Base-by-base conservation (phyloP, 2,113 vertebrate genomes). In the Hemiscyllium ocellatum region DNA sequence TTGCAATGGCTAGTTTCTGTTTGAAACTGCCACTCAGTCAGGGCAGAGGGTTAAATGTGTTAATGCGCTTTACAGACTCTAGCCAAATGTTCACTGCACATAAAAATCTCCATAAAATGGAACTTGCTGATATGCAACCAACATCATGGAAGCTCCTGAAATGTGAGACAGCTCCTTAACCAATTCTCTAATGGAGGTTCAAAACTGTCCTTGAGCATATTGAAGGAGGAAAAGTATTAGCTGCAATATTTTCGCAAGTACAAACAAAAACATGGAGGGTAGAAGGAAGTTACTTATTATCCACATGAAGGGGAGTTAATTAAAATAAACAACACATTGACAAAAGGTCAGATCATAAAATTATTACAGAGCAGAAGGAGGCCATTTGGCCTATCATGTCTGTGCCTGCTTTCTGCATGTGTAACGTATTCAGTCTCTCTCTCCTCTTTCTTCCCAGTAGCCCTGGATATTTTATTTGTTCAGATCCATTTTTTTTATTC, bases 51-150 rank as follows among this genome's bases (percentile, higher is more conserved):
- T 65, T 70, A 94, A 94, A 94, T 94, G 93, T 70, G 93, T 42
- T 94, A 94, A 94, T 94, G 93, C 42, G 93, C 66, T 94, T 94
- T 94, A 94, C 93, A 94, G 65, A 72, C n/a, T 94, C 22, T 50
- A 42, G 93, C 8, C 93, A 70, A 94, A 94, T 69, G 66, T 69
- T 70, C 93, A 70, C 66, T 70, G 93, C 93, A 70, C 66, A 70
- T 94, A 70, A 94, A 94, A 94, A 94, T 50, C 93, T 47, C 68
- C 68, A 70, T 94, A 94, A 94, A 94, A 26, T 29, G 22, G 70
- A 70, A 70, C 66, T 68, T 50, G 66, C 42, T 94, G 93, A 69
- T 50, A 17, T 94, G 66, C 37, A 94, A 24, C 37, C 93, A 94
- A 26, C 91, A 94, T 69, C 65, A 70, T 70, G 93, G 42, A 66